These are phyloP conservation scores for Falco peregrinus DNA, from an alignment of 2,797 vertebrate genomes.

Conservation along the genomic window DNA sequence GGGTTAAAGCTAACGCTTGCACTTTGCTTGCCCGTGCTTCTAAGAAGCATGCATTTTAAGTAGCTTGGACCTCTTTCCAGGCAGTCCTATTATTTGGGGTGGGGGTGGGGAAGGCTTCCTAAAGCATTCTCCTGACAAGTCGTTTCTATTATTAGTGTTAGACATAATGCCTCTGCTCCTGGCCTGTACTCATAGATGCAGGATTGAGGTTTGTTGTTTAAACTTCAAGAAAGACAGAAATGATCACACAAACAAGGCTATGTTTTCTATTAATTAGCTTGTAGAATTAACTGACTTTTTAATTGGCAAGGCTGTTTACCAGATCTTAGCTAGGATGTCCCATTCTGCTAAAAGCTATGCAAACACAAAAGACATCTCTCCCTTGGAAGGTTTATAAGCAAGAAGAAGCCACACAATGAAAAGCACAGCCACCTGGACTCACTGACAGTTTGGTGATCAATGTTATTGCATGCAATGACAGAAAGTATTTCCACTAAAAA, in stretches of 20 bases:
- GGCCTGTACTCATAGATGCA: not conserved
- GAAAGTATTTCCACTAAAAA: not conserved
- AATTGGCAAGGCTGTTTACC: not conserved
- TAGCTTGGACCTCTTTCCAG: slow-evolving; percentile 45
- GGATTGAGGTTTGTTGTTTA: not conserved
- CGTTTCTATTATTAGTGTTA: slow-evolving; percentile 36
- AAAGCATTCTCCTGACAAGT: slow-evolving; percentile 43
- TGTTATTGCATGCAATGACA: not conserved
- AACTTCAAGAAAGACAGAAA: slow-evolving; percentile 27
- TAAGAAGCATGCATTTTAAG: slow-evolving; percentile 53
- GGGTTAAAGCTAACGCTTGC: slow-evolving; percentile 38
- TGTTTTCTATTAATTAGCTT: slow-evolving; percentile 1
- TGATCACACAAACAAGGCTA: not conserved
- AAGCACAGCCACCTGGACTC: not conserved
- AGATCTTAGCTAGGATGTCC: not conserved
- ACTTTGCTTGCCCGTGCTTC: not conserved
- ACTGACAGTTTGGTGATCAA: not conserved
- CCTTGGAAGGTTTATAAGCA: not conserved
- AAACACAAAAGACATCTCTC: not conserved
- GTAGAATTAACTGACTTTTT: slow-evolving; percentile 1
- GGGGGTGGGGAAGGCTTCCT: slow-evolving; percentile 34
- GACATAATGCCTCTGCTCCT: not conserved
- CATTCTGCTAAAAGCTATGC: not conserved
- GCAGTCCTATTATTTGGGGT: slow-evolving; percentile 27
- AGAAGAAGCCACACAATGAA: not conserved